Percentiles rank a stretch among this genome's conserved stretches.
phyloP scores from a whole-genome alignment of 2,888 invertebrate species.

The Caenorhabditis sp. region DNA sequence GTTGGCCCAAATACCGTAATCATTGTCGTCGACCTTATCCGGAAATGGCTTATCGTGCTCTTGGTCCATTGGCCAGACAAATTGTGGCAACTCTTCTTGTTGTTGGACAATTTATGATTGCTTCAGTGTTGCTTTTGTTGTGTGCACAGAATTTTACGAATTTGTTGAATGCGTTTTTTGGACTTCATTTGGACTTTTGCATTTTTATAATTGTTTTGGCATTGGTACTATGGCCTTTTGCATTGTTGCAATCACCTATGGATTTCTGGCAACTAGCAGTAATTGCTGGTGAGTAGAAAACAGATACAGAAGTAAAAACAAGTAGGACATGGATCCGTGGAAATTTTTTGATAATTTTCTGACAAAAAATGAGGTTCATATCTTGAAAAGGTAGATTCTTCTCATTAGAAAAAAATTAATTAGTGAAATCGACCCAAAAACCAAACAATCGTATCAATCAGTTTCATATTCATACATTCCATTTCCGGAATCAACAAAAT shows the following conservation, averaged over 20 bases:
- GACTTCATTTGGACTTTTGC: conserved; percentile 44
- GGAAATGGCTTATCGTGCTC: conserved; percentile 54
- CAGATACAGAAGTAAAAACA: too few relatives aligned
- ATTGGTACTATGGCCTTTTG: conserved; percentile 45
- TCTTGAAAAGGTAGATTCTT: too few relatives aligned
- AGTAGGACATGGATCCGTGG: too few relatives aligned
- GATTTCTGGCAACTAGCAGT: conserved; percentile 50
- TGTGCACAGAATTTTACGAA: conserved; percentile 52
- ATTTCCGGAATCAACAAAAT: too few relatives aligned
- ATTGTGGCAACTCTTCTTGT: conserved; percentile 33
- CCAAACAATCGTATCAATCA: too few relatives aligned
- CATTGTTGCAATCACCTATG: conserved; percentile 47
- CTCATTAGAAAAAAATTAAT: too few relatives aligned
- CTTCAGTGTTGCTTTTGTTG: conserved; percentile 51
- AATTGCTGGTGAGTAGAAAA: not conserved
- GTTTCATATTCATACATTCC: too few relatives aligned
- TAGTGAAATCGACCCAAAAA: too few relatives aligned
- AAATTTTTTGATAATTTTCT: conserved; percentile 59
- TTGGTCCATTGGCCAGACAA: conserved; percentile 34
- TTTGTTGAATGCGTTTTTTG: conserved; percentile 46
- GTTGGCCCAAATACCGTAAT: conserved; percentile 52
- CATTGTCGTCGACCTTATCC: conserved; percentile 55
- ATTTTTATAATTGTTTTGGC: conserved; percentile 43
- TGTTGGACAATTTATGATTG: conserved; percentile 49
- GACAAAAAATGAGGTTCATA: too few relatives aligned